phyloP scores from a whole-genome alignment of 2,888 invertebrate species.

The Colletes collaris region DNA sequence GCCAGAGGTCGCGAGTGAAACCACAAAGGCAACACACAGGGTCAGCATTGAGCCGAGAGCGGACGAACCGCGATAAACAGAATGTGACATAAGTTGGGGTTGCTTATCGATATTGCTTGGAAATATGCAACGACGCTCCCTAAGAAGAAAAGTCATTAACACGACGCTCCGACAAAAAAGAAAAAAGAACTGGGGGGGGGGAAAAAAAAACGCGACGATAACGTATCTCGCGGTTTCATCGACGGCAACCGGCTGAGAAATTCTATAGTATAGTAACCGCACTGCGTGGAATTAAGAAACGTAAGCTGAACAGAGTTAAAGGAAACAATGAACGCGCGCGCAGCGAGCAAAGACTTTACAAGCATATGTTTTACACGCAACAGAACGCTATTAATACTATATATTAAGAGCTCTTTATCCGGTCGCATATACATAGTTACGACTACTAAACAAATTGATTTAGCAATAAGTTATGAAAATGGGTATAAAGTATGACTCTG shows the following conservation, averaged over 20 bases:
- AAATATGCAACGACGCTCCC: conserved; percentile 41
- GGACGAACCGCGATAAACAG: conserved; percentile 43
- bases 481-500: too few species aligned
- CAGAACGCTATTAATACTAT: conserved; percentile 43
- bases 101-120: conserved; percentile 58
- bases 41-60: conserved; percentile 26
- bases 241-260: conserved; percentile 17
- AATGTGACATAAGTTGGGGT: conserved; percentile 52
- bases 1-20: conserved; percentile 52
- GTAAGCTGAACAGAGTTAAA: conserved; percentile 15
- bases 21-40: conserved; percentile 26
- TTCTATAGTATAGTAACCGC: conserved; percentile 15
- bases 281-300: conserved; percentile 37
- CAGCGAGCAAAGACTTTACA: conserved; percentile 14
- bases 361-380: conserved; percentile 29
- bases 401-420: conserved; percentile 35
- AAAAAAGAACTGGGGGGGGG: too few species aligned
- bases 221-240: conserved; percentile 52
- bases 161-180: conserved; percentile 34
- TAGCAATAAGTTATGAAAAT: too few species aligned
- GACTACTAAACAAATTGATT: too few species aligned
- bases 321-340: conserved; percentile 30
- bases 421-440: not conserved
- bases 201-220: conserved; percentile 39
- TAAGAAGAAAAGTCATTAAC: conserved; percentile 56